Percentiles rank a stretch among this genome's conserved stretches.
Conservation (phyloP, 2,113 vertebrate species). For the Vulpes vulpes region DNA sequence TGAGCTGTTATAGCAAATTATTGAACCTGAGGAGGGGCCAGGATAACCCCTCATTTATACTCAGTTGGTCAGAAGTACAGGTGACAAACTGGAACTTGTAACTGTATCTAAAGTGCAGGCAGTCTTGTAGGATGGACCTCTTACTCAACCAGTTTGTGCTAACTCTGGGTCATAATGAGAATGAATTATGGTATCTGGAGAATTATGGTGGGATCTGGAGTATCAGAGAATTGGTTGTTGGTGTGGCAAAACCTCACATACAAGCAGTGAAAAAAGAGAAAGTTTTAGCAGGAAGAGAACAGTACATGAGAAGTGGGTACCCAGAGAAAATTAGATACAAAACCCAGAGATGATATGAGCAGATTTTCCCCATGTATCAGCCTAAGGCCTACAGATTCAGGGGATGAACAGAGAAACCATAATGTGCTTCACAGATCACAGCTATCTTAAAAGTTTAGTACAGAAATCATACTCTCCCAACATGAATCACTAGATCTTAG, state of each 20-base stretch:
- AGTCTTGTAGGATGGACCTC: neutral
- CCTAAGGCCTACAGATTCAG: neutral
- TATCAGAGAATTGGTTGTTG: neutral
- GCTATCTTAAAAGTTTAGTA: conserved; percentile 41
- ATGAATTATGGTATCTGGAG: neutral
- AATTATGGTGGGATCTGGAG: neutral
- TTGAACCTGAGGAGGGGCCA: neutral
- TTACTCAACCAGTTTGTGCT: neutral
- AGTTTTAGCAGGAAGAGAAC: neutral
- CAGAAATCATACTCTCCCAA: conserved; percentile 25
- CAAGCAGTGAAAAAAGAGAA: neutral
- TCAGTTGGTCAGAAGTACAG: neutral
- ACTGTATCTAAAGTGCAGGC: neutral
- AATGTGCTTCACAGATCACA: conserved; percentile 41
- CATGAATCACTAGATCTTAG: conserved; percentile 20
- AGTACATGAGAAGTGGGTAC: neutral
- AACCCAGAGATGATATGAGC: neutral
- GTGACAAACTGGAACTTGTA: neutral
- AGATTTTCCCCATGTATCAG: conserved; percentile 13
- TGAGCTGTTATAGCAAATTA: neutral
- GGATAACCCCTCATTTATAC: neutral
- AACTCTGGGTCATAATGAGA: neutral
- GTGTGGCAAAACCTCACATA: neutral
- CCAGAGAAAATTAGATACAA: neutral
- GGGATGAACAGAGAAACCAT: conserved; percentile 38